Evolutionary conservation across 1,140 invertebrate species (phyloP), one percentile per base, ranked within the genome.

Genomic region (Tribolium castaneum): DNA sequence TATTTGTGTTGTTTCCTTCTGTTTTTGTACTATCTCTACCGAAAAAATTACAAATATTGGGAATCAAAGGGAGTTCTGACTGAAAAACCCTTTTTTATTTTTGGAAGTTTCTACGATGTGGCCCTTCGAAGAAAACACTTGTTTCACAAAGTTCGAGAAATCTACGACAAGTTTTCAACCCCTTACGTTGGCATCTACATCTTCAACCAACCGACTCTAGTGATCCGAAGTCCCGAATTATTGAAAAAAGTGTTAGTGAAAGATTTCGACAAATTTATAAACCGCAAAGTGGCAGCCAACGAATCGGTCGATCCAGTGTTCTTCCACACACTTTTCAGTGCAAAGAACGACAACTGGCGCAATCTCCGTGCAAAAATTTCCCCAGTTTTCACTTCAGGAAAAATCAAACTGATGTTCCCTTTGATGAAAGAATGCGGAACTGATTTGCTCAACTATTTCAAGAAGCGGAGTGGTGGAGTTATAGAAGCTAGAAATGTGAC

Each of bases 211-310:
- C 87, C 88, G 0, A 76, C 52, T n/a, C 51, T 84, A 6, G 39
- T 82, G 4, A 19, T 82, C 0, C 82, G 86, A 70, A 87, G 88
- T 79, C 87, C 87, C 0, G 85, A 89, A 59, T 30, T 90, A 0
- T 85, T 90, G 6, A 89, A 89, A 80, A 72, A 84, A 1, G 84
- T 90, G 2, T 70, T 87, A n/a, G 82, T 89, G 5, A 88, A 87
- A 78, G 88, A 90, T 81, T 90, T 89, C 78, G 30, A 75, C 13
- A 51, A 89, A 83, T 91, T 91, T 79, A 82, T 86, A 3, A 88
- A 91, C 75, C 85, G 87, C 9, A 54, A 88, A 78, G 83, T 89
- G 56, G 87, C 84, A 80, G 82, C 81, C 5, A 87, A 87, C 70
- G 86, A 87, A 4, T 82, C 87, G 0, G 83, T 89, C 54, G 89